Base-by-base conservation (phyloP, 2,797 vertebrate genomes). In the Acrossocheilus fasciatus region DNA sequence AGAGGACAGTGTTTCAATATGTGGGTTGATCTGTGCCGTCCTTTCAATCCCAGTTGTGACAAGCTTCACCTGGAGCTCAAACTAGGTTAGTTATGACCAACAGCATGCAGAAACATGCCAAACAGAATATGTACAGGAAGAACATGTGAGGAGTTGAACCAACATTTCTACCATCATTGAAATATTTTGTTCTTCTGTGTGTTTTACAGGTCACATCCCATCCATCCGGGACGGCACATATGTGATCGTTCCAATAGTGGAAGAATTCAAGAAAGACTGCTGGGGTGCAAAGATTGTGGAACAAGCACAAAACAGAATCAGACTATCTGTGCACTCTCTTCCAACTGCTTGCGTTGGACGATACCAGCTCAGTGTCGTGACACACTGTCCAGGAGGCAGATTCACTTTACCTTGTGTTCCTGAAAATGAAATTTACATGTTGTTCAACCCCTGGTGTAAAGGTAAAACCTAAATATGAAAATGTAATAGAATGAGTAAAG, bases 141-240 rank as follows among this genome's bases (percentile, higher is more conserved):
- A 59, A 11, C 23, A 62, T 0, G 9, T 26, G 23, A 62, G 57
- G 4, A 26, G 59, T 11, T 26, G 8, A 62, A 26, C n/a, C 9
- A 59, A 4, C n/a, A 88, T 97, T 97, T 97, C 91, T 97, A 97
- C 90, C 95, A 96, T 75, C 8, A 20, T 66, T 98, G 96, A 97
- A 97, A 41, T 70, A 41, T 18, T 68, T 0, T 81, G 12, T 84
- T 84, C 6, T 85, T 81, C 96, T 89, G 87, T 87, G 70, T 84
- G n/a, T 83, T 30, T 87, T 14, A n/a, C 86, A 96, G 96, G 96
- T 30, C 82, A 88, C 0, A 89, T 89, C 52, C 96, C 97, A 0
- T 85, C 91, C 0, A 86, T 96, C 87, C 91, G 96, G 4, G 97
- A 95, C 70, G 94, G 93, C 79, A 97, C 97, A 0, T 95, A 95